Base-by-base conservation (phyloP, 2,888 invertebrate species). In the Barypeithes pellucidus region DNA sequence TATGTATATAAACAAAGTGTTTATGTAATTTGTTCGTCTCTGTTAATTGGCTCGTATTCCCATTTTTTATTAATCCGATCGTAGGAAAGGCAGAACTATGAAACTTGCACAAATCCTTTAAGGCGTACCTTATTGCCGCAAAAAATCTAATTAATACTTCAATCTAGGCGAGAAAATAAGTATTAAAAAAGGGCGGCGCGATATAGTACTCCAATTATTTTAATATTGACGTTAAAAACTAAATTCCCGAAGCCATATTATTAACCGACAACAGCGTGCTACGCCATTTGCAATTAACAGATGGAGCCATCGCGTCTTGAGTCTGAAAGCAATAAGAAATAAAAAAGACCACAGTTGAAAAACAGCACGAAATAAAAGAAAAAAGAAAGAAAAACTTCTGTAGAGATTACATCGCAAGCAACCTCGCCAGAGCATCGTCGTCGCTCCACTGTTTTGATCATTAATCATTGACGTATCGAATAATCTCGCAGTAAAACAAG, bases 261-360 rank as follows among this genome's bases (percentile, higher is more conserved):
- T 61, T 50, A 36, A 41, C 33, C 36, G 8, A 22, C 33, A 43
- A 20, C 72, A 61, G 72, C 66, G 72, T 72, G 72, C 67, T 67
- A 71, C 67, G 72, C 72, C 72, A 72, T 72, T 72, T 72, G 72
- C 67, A 72, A 72, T 72, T 72, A 72, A 62, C 67, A 67, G 67
- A 72, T 72, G 72, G 72, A 62, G 72, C 67, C 67, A 54, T 72
- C 63, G 67, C 66, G 24, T 67, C 47, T 45, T 54, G 18, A 39
- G 59, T 36, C 41, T 20, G 9, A 39, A 50, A 22, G 39, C 60
- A 47, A 52, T 50, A 70, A 61, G 63, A 57, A n/a, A 57, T 41
- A 67, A 57, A 36, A 62, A 39, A 29, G 36, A 54, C 41, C 61
- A 61, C 59, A 60, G 39, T 43, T 20, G 18, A 16, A 67, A 71